phyloP scores from a whole-genome alignment of 2,113 vertebrate genomes.

The Melierax canorus region DNA sequence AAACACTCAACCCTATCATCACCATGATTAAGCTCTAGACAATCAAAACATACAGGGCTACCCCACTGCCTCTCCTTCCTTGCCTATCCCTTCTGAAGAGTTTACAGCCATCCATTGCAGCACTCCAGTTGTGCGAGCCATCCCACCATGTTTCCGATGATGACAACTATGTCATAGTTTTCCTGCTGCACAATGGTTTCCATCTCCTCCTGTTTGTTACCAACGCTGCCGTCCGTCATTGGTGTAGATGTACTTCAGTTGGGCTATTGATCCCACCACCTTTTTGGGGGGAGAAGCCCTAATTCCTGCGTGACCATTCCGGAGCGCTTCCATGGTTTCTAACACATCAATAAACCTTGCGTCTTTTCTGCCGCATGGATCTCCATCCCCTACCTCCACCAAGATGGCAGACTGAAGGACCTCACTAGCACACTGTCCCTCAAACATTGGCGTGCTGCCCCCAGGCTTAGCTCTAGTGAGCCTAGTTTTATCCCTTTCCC shows the following conservation, averaged over 20 bases:
- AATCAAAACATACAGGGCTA: background rate
- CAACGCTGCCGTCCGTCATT: too few species aligned
- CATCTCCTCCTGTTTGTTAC: background rate
- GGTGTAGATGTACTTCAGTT: background rate
- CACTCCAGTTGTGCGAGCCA: too few species aligned
- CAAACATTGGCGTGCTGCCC: background rate
- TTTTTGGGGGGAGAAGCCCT: too few species aligned
- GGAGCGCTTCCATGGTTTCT: background rate
- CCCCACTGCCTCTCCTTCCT: background rate
- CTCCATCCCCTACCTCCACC: background rate
- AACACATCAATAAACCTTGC: background rate
- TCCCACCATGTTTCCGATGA: background rate
- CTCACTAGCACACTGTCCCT: too few species aligned
- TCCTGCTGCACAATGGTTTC: background rate
- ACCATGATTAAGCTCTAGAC: background rate
- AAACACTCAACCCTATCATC: background rate
- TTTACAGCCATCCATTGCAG: background rate
- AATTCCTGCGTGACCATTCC: background rate
- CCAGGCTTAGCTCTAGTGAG: background rate
- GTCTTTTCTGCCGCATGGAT: background rate
- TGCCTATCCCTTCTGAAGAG: background rate
- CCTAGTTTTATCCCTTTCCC: background rate
- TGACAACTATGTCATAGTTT: background rate
- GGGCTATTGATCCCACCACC: background rate
- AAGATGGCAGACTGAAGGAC: background rate